Base-by-base conservation (phyloP, 2,888 invertebrate species). In the Lepidochitona cinerea region DNA sequence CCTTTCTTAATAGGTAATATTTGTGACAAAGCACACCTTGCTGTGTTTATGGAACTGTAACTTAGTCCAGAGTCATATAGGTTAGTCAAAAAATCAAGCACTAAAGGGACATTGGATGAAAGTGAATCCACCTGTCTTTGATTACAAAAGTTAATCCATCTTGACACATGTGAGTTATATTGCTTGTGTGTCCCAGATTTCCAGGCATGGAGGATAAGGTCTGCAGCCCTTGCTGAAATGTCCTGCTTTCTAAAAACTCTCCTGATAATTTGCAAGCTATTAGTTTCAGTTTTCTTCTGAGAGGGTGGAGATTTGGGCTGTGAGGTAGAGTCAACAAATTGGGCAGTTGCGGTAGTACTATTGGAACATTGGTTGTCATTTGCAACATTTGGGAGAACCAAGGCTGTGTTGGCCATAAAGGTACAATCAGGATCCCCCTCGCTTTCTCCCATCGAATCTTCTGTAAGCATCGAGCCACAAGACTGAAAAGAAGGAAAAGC, bases 201-300 rank as follows among this genome's bases (percentile, higher is more conserved):
- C 78, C 80, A 80, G 26, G 77, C 74, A 14, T 69, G 37, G 18
- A 78, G 4, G 52, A 79, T 71, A 71, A 79, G 67, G 2, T 53
- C 37, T 29, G 71, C 35, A 71, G 77, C 68, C 33, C 70, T 49
- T 68, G 41, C 53, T 54, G 80, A 73, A 41, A 80, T 14, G 29
- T 72, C 71, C 66, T 74, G 68, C 23, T 6, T 37, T 67, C 53
- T 26, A n/a, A 77, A 69, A 1, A 68, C 1, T 76, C 74, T 41
- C 77, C 77, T 12, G 79, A 80, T 68, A 80, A 66, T 29, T n/a
- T 72, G 69, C 76, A 75, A 71, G 53, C 72, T 41, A 72, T 75
- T 49, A 77, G 72, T 53, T 53, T 66, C 71, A 75, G 71, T 49
- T 79, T 77, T 12, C 41, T 18, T 41, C 41, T 41, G 9, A 41